These are phyloP conservation scores for Lepeophtheirus nordmannii DNA, from an alignment of 2,888 invertebrate genomes.

Conservation along the genomic window DNA sequence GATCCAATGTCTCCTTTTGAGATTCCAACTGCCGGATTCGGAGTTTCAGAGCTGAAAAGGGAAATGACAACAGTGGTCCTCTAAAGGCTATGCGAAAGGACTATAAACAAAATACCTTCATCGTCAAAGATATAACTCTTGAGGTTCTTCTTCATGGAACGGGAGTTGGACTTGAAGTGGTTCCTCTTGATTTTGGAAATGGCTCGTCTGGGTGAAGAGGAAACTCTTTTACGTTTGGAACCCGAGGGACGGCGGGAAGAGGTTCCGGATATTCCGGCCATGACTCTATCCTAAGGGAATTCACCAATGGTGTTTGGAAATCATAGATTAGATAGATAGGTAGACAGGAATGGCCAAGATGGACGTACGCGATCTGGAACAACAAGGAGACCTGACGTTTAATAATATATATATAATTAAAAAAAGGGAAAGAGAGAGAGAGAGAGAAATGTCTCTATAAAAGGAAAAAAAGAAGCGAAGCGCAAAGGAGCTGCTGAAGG, in stretches of 20 bases:
- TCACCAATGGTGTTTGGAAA: too few species aligned
- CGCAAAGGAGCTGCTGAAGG: too few species aligned
- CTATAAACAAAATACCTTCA: neutral
- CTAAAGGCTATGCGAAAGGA: neutral
- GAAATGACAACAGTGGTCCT: neutral
- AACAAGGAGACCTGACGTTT: too few species aligned
- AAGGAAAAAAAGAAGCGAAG: too few species aligned
- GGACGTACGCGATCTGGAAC: too few species aligned
- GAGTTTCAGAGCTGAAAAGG: neutral
- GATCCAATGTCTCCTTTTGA: neutral
- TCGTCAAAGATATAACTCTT: neutral
- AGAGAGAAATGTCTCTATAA: too few species aligned
- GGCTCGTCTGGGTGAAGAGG: neutral
- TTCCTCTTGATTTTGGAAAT: neutral
- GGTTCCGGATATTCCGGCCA: neutral
- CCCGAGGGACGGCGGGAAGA: neutral
- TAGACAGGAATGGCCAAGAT: too few species aligned
- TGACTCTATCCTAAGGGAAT: neutral
- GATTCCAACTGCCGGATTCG: neutral
- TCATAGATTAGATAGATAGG: too few species aligned
- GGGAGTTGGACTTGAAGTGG: neutral
- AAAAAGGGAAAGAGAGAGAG: too few species aligned
- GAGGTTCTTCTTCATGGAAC: constrained; percentile 2
- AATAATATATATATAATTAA: too few species aligned
- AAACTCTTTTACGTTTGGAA: neutral